Evolutionary conservation across 2,797 vertebrate genomes (phyloP), one percentile per base, ranked within the genome.

Genomic region (Toxotes lorentzi): DNA sequence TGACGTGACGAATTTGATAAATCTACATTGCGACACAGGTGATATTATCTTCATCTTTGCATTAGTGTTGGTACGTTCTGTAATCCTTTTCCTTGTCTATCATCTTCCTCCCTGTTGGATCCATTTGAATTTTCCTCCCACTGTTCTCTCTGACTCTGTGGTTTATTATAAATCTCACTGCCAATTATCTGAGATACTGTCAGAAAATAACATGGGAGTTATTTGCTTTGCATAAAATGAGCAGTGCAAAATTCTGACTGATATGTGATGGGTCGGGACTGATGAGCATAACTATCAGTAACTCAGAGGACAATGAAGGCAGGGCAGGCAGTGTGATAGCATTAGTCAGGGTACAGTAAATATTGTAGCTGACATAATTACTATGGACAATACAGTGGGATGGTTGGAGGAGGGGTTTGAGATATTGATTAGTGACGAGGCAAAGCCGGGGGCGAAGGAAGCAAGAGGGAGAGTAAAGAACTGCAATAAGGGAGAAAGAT

Each of bases 41-140:
- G n/a, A 70, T 73, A 50, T 70, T 76, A 72, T 67, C 61, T 70
- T 80, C 68, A 59, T 86, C 65, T 85, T 35, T 66, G 73, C 80
- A 66, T 86, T 78, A 70, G 75, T 66, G 60, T 73, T 45, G 35
- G 57, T 40, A 24, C 32, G 3, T 32, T 66, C 78, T 75, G 56
- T 79, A 81, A 82, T 76, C 73, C 51, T 64, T 73, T 79, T 67
- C 41, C 60, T 65, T 80, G 76, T 86, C 76, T 80, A 23, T 86
- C 79, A 84, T 76, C 74, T 35, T 7, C 76, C 51, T 68, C 41
- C 51, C 56, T n/a, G 76, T 70, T 59, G 65, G 45, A 79, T 67
- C 65, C 63, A 45, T 85, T 81, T 75, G 61, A 74, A 79, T 75
- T 62, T 68, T 87, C 58, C 71, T 84, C 81, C 79, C 65, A 81